Base-by-base conservation (phyloP, 2,113 vertebrate genomes). In the Lutjanus erythropterus region DNA sequence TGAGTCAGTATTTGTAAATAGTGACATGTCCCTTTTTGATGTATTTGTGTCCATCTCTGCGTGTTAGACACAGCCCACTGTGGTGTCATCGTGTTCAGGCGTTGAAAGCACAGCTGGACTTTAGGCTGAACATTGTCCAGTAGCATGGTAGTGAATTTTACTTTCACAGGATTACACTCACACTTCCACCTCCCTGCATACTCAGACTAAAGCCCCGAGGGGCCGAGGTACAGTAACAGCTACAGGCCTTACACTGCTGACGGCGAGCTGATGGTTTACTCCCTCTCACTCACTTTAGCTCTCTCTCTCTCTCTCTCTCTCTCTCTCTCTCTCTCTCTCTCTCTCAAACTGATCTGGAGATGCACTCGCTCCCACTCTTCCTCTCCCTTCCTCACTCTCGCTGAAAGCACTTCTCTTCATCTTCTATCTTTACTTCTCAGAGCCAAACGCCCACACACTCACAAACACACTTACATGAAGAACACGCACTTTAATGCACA, bases 361-460 rank as follows among this genome's bases (percentile, higher is more conserved):
- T 42, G 67, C 80, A 84, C 85, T 85, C n/a, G n/a, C 65, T 44
- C 56, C 53, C 6, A 9, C 65, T 73, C 68, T 39, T 75, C 49
- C 71, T 77, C 66, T 67, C 60, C 39, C 60, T 46, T 80, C 81
- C 61, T 77, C 65, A 21, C 70, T 88, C 84, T 50, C n/a, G 18
- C 70, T 85, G 71, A 89, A 77, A 89, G 85, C 84, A 83, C 85
- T 86, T 84, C 65, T 88, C 78, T 74, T 80, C 88, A 72, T 92
- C 82, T 85, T 87, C 65, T 53, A 23, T 87, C 84, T 75, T 79
- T 39, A 33, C 59, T 76, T 68, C 74, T 70, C 64, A 14, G 72
- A 89, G 88, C 83, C 86, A 83, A 85, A 92, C 84, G 52, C 92
- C 88, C 88, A 81, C 93, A 84, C 84, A 81, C 82, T 79, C 15